Conservation (phyloP, 2,888 invertebrate genomes). For the Itoplectis maculator region DNA sequence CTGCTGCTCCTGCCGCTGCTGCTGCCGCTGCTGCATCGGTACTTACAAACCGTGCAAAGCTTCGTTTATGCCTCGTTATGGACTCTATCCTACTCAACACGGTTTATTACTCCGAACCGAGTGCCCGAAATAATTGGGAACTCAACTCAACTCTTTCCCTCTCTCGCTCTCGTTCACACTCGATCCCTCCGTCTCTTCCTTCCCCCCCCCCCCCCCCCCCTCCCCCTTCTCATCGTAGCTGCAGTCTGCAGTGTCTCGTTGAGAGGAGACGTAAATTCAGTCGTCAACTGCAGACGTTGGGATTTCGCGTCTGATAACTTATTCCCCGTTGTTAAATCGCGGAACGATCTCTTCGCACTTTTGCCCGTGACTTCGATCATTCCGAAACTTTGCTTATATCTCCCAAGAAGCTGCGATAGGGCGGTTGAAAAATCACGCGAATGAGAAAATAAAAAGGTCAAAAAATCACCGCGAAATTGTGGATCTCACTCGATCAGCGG, state of each 20-base stretch:
- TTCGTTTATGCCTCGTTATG: constrained; percentile 47
- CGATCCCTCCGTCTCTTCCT: not conserved
- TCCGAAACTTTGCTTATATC: no score
- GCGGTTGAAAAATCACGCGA: no score
- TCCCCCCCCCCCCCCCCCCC: no score
- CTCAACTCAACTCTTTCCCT: constrained; percentile 40
- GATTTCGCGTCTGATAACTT: not conserved
- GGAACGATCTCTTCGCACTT: not conserved
- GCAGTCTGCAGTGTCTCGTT: not conserved
- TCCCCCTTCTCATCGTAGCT: no score
- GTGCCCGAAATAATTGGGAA: constrained; percentile 54
- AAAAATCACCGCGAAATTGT: no score
- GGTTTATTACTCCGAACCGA: constrained; percentile 45
- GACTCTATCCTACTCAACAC: constrained; percentile 35
- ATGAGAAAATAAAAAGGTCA: no score
- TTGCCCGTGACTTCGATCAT: not conserved
- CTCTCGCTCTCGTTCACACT: constrained; percentile 14
- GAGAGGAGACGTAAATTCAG: constrained; percentile 14
- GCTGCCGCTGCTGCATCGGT: constrained; percentile 4
- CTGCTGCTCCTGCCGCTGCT: no score
- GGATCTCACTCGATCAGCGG: constrained; percentile 31
- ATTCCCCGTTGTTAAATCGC: constrained; percentile 12
- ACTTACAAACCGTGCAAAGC: constrained; percentile 22
- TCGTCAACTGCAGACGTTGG: constrained; percentile 9
- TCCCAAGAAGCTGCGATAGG: no score